These are phyloP conservation scores for Trachymyrmex cornetzi DNA, from an alignment of 1,140 invertebrate genomes.

Conservation along the genomic window DNA sequence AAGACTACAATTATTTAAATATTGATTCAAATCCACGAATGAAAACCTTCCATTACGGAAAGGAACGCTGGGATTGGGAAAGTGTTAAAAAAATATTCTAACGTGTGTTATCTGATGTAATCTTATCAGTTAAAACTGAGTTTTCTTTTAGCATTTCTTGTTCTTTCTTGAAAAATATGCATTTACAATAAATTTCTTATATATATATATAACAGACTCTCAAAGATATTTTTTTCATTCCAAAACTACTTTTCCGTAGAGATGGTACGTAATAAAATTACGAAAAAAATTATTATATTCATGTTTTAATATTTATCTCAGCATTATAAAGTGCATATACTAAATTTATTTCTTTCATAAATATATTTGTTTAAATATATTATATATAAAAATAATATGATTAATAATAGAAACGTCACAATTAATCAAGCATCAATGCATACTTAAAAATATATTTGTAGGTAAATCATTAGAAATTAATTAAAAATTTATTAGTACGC, in stretches of 20 bases:
- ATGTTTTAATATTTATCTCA: not conserved
- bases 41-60: conserved; percentile 33
- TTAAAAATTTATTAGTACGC: no score
- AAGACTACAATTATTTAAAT: conserved; percentile 63
- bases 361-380: not conserved
- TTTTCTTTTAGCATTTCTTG: not conserved
- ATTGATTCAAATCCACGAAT: conserved; percentile 63
- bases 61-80: conserved; percentile 59
- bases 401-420: no score
- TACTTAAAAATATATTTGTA: no score
- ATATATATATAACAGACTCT: no score
- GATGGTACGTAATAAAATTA: not conserved
- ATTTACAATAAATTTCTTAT: not conserved
- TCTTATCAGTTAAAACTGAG: not conserved
- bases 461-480: no score
- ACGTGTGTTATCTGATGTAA: not conserved
- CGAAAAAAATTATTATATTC: not conserved
- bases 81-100: conserved; percentile 53
- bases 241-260: not conserved
- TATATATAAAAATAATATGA: no score
- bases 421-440: no score
- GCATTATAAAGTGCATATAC: no score
- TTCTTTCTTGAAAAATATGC: not conserved
- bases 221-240: not conserved
- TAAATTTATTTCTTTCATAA: not conserved